Evolutionary conservation across 2,113 vertebrate genomes (phyloP).

Genomic region (Cariama cristata): DNA sequence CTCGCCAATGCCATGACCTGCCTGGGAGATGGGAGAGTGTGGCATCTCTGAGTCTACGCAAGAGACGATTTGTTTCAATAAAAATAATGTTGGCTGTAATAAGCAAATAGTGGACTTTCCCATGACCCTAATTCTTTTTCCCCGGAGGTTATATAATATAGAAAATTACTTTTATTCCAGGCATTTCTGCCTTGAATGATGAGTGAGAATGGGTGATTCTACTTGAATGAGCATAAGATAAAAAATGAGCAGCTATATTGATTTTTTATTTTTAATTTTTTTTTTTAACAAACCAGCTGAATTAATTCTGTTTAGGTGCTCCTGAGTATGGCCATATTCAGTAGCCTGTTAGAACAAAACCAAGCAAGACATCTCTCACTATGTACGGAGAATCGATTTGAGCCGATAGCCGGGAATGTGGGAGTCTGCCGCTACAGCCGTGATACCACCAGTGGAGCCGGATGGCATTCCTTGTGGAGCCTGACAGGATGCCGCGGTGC

Average conservation of each 20-base stretch:
- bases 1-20: background rate
- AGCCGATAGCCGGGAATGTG: background rate
- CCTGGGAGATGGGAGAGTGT: background rate
- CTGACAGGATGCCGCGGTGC: background rate
- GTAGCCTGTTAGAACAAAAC: background rate
- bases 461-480: slow-evolving; percentile 7
- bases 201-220: background rate
- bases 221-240: background rate
- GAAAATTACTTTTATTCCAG: background rate
- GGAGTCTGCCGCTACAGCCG: background rate
- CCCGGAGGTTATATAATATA: background rate
- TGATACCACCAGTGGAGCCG: background rate
- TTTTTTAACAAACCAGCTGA: background rate
- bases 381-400: background rate
- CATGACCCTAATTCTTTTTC: background rate
- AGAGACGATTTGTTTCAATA: background rate
- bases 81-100: background rate
- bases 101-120: background rate
- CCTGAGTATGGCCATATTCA: background rate
- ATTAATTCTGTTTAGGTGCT: background rate
- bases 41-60: background rate
- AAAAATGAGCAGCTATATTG: background rate
- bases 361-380: background rate
- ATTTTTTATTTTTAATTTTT: too few species aligned
- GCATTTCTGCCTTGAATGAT: background rate